Base-by-base conservation (phyloP, 2,888 invertebrate species). In the Elmis aenea region DNA sequence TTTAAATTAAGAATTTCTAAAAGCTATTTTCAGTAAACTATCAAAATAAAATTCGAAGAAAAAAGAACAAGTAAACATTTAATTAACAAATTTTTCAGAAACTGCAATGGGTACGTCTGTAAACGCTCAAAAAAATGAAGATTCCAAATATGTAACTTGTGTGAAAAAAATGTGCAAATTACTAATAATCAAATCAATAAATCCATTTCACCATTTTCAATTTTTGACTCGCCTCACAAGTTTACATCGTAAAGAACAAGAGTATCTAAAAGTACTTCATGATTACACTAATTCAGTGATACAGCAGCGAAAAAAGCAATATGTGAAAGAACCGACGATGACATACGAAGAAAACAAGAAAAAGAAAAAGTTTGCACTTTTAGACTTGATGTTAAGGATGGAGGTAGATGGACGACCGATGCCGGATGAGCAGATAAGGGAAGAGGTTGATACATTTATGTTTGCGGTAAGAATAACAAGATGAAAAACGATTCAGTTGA, bases 41-140 rank as follows among this genome's bases (percentile, higher is more conserved):
- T 6, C 5, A 18, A 18, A 8, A 18, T 5, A 6, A 6, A 6
- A 18, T 18, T 18, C 8, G 5, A 18, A 18, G 8, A n/a, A n/a
- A n/a, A n/a, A n/a, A n/a, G n/a, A n/a, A n/a, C n/a, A n/a, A n/a
- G n/a, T n/a, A n/a, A 6, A 18, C 5, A 5, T 5, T 8, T 18
- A 18, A 5, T 20, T 11, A 2, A n/a, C n/a, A n/a, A n/a, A n/a
- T 26, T n/a, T 15, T 27, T 6, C 18, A 85, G 90, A 91, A 69
- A 82, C 87, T 4, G 84, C 90, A 6, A 91, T 92, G 90, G 91
- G 89, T 1, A 75, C 79, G 5, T 74, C 76, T 13, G 69, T 87
- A 0, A 72, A 84, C 57, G 85, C 87, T 0, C 88, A 89, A 61
- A 68, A 69, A 3, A 70, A 83, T 55, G 70, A 70, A 4, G 74